Evolutionary conservation across 2,888 invertebrate genomes (phyloP), one percentile per base, ranked within the genome.

Genomic region (Pegoplata infirma): DNA sequence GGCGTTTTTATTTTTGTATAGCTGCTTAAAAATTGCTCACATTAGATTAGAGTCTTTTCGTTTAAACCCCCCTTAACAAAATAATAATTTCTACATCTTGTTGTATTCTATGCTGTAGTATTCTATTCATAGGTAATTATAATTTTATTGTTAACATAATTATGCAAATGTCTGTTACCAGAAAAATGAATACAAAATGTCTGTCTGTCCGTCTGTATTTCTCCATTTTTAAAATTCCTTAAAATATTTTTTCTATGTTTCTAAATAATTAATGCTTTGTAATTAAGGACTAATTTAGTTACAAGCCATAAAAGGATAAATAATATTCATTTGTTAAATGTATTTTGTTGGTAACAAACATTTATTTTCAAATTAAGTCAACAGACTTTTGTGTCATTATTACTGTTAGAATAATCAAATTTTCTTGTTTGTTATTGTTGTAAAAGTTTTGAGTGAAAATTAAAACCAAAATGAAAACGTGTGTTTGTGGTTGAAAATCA

Each of bases 121-220:
- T 56, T 36, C 17, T 74, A 25, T 68, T 53, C 67, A 44, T 61
- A 79, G 76, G 75, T 86, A 86, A 86, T 86, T 85, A 86, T 84
- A 86, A 86, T 87, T 86, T 87, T 86, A 87, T 86, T 87, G 86
- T 85, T 85, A 84, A 85, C 82, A 85, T 81, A 86, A 87, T 87
- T 87, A 87, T 87, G 87, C 86, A 87, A 87, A 64, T 61, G 67
- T 69, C 61, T 64, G 47, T 74, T 66, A n/a, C 49, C 32, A 49
- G 19, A 21, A 25, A n/a, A 23, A 51, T 5, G 23, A 51, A 79
- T 81, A 4, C 56, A 16, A 19, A 19, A n/a, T 36, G 21, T 47
- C 53, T 36, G 21, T 59, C 19, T 47, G 28, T 55, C 3, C n/a
- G 40, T 47, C 8, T 36, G 49, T 47, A 17, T 58, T 64, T 23